Evolutionary conservation across 2,888 invertebrate genomes (phyloP).

Genomic region (Drosophila trichaetosa): DNA sequence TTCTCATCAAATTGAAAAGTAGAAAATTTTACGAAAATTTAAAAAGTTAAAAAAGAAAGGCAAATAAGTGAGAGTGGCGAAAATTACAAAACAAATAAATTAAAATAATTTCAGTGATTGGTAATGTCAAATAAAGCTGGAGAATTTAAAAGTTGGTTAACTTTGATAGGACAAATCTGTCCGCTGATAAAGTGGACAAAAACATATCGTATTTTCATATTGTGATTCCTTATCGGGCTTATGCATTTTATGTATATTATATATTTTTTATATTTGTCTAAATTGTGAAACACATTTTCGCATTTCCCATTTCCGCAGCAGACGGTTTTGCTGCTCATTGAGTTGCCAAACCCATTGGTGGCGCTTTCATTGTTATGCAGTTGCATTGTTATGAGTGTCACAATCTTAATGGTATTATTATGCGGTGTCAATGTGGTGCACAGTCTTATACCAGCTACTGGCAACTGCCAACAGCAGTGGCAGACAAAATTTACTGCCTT

Average conservation of each 20-base stretch:
- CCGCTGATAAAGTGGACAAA: constrained; percentile 38
- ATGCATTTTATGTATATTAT: constrained; percentile 7
- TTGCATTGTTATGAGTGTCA: constrained; percentile 52
- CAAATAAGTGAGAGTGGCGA: constrained; percentile 25
- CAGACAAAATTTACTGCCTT: neutral
- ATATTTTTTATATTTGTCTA: constrained; percentile 1
- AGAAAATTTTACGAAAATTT: constrained; percentile 1
- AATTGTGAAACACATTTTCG: constrained; percentile 17
- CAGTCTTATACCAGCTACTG: neutral
- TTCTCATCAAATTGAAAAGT: neutral
- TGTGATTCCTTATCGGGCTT: constrained; percentile 3
- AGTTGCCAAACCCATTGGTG: neutral
- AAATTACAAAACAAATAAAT: neutral
- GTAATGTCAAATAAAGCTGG: constrained; percentile 4
- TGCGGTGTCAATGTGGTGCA: neutral
- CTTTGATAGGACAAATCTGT: constrained; percentile 32
- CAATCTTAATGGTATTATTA: constrained; percentile 23
- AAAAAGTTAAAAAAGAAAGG: neutral
- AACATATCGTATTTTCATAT: neutral
- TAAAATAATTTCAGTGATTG: neutral
- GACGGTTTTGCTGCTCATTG: neutral
- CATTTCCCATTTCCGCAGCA: constrained; percentile 12
- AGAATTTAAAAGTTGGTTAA: neutral
- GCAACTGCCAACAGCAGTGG: neutral
- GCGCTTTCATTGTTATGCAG: neutral